Evolutionary conservation across 2,797 vertebrate species (phyloP).

Genomic region (Anguilla megastoma): DNA sequence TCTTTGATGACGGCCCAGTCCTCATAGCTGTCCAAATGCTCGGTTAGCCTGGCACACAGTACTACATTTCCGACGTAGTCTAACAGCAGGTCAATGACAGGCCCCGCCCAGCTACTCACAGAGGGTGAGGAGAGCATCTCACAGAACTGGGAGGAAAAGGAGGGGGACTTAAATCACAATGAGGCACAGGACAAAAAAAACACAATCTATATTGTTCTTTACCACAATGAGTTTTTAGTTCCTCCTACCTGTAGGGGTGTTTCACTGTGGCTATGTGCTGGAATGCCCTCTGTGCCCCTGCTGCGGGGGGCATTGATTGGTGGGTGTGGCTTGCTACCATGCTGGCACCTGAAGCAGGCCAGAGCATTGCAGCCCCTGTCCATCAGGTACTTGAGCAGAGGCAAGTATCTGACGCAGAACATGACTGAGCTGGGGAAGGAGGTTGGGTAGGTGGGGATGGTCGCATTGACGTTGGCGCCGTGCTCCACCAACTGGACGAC

Average conservation of each 20-base stretch:
- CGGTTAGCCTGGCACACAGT: slow-evolving; percentile 84
- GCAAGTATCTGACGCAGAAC: slow-evolving; percentile 88
- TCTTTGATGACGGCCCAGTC: slow-evolving; percentile 86
- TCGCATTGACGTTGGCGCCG: slow-evolving; percentile 83
- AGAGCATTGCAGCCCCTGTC: slow-evolving; percentile 83
- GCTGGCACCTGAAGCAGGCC: slow-evolving; percentile 84
- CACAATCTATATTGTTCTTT: background rate
- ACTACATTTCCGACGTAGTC: slow-evolving; percentile 91
- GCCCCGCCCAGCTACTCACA: slow-evolving; percentile 87
- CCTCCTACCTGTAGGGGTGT: slow-evolving; percentile 65
- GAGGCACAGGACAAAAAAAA: background rate
- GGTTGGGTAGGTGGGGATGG: slow-evolving; percentile 83
- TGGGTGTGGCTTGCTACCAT: slow-evolving; percentile 80
- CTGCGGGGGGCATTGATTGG: slow-evolving; percentile 55
- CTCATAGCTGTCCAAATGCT: slow-evolving; percentile 89
- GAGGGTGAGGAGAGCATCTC: slow-evolving; percentile 86
- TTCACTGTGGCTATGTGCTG: slow-evolving; percentile 9
- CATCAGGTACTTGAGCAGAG: slow-evolving; percentile 86
- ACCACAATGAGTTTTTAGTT: background rate
- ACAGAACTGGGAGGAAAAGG: slow-evolving; percentile 80
- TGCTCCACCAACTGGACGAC: slow-evolving; percentile 83
- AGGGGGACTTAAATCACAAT: background rate
- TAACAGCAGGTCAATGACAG: slow-evolving; percentile 88
- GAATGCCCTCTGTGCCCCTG: slow-evolving; percentile 41
- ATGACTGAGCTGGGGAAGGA: slow-evolving; percentile 88